phyloP scores from a whole-genome alignment of 2,888 invertebrate species.

The Agrilus mali region DNA sequence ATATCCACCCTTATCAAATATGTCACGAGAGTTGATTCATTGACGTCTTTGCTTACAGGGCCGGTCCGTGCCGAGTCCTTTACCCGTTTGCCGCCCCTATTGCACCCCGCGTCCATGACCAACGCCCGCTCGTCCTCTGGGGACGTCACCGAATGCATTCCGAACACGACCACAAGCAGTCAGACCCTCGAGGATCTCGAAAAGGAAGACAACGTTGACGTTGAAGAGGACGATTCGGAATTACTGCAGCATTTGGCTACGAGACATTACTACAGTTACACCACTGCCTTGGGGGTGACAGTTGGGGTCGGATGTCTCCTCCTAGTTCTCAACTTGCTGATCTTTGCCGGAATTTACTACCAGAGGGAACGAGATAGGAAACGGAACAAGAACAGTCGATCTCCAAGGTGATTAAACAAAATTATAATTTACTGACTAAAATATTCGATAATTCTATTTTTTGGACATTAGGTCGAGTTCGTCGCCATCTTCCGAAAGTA shows the following conservation, averaged over 20 bases:
- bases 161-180: conserved; percentile 19
- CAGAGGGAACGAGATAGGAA: conserved; percentile 48
- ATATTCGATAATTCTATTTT: conserved; percentile 1
- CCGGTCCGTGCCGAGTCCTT: conserved; percentile 37
- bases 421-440: too few species aligned
- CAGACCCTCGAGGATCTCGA: conserved; percentile 10
- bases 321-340: conserved; percentile 56
- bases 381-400: conserved; percentile 23
- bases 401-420: conserved; percentile 11
- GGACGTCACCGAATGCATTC: conserved; percentile 27
- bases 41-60: conserved; percentile 24
- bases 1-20: too few species aligned
- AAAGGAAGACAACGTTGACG: conserved; percentile 26
- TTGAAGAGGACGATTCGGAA: conserved; percentile 39
- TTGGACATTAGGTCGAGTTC: conserved; percentile 22
- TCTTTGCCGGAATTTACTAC: conserved; percentile 66
- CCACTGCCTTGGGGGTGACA: conserved; percentile 65
- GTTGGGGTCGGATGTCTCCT: conserved; percentile 63
- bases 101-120: conserved; percentile 31
- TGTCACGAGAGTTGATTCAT: too few species aligned
- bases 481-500: conserved; percentile 29
- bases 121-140: conserved; percentile 23
- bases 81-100: conserved; percentile 33
- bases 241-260: conserved; percentile 40
- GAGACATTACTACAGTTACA: conserved; percentile 52